Evolutionary conservation across 2,113 vertebrate species (phyloP), one percentile per base, ranked within the genome.

Genomic region (Callipepla californica): DNA sequence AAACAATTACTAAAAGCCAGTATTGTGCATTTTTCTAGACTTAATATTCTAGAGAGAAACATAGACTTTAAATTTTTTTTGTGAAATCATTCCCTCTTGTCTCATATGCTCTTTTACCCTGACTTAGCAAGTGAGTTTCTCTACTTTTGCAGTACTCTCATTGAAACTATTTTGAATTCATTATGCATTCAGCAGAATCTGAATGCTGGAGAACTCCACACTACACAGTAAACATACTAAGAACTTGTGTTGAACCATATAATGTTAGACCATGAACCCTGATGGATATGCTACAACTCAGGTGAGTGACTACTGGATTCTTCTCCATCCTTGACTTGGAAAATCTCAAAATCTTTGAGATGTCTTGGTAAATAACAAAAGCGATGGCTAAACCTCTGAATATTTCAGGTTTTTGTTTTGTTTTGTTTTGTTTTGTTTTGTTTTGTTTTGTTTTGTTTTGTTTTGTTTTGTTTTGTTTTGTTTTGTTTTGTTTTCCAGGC

Each of bases 31-130:
- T 90, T 93, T 89, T 73, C 51, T 55, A 66, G 42, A 85, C 59
- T 65, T 65, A 69, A 66, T 85, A 76, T 82, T 90, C 80, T 36
- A 45, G 36, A 82, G 55, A 69, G 69, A 92, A 92, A 76, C n/a
- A 55, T 17, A 65, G 17, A 18, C 21, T 61, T 44, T 68, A 44
- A n/a, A n/a, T n/a, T n/a, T n/a, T n/a, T n/a, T n/a, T n/a, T 91
- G 23, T 66, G 58, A 95, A 91, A 18, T 13, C 8, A 82, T 93
- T 85, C 47, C 34, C 28, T 68, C 42, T 79, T 79, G 32, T 36
- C 7, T 48, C 32, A 15, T 15, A 32, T 4, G 38, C 55, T 84
- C 63, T 40, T 91, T 85, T 59, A 91, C 20, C 3, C 13, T 80
- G 70, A 17, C 7, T 90, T 76, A 85, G 15, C 4, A 69, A 63